Base-by-base conservation (phyloP, 30 jellyfish, hydroid and myxozoan species). In the Pelagia noctiluca region DNA sequence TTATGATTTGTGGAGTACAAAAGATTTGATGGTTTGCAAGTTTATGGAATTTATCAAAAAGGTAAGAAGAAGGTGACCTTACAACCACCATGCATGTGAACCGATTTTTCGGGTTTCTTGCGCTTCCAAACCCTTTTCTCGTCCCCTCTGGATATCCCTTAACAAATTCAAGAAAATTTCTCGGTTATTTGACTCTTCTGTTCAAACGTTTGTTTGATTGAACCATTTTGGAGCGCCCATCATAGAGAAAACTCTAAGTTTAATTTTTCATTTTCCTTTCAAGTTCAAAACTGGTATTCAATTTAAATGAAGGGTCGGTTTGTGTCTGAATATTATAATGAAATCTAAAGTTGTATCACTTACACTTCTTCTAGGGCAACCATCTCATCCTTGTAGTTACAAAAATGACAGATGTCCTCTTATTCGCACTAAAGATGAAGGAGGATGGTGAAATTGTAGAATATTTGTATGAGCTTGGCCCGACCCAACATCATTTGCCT, bases 1-100 rank as follows among this genome's bases (percentile, higher is more conserved):
- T 19, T 42, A 66, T 57, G 92, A 82, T 12, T 25, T 82, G 25
- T 82, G 92, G 92, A 34, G n/a, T 1, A 83, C 54, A n/a, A 65
- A 82, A 50, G 92, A 82, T 37, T 65, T 68, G 35, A 69, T 82
- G 80, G 72, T 60, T 10, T 28, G 62, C 2, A 54, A 65, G 13
- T 68, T 46, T 52, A 82, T 82, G 92, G 75, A 82, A 23, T 82
- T 85, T 85, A 25, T 57, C 23, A 50, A 32, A 24, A 52, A 12
- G 78, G 92, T 75, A 3, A 31, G 80, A 50, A 16, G 33, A 18
- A 24, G 10, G 24, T 7, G 24, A 57, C 18, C 10, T 57, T 22
- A 57, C 13, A 57, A 57, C 5, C 11, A 7, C 5, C 5, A 11
- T 22, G 5, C 10, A 12, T 31, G 24, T 22, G n/a, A n/a, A n/a